Evolutionary conservation across 2,888 invertebrate genomes (phyloP).

Genomic region (Notodonta ziczac): DNA sequence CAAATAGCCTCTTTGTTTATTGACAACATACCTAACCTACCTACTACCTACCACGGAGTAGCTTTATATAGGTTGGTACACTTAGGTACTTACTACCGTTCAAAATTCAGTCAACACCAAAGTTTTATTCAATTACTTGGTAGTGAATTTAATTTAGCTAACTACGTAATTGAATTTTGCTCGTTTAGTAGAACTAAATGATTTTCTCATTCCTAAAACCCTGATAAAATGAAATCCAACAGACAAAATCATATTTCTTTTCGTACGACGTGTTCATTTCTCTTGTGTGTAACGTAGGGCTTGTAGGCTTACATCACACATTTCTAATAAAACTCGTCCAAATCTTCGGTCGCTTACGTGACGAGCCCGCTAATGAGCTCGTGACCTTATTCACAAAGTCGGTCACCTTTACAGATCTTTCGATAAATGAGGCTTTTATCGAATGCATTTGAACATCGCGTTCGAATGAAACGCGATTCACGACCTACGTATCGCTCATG

Average conservation of each 20-base stretch:
- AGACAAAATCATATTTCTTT: not conserved
- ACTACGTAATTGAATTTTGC: not conserved
- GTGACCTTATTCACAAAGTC: conserved; percentile 34
- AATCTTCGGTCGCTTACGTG: conserved; percentile 46
- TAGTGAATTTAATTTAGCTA: no score
- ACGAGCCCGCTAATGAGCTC: conserved; percentile 38
- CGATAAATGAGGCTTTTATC: not conserved
- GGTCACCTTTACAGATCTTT: conserved; percentile 22
- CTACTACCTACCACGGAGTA: no score
- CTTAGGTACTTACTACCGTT: no score
- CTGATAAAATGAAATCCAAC: not conserved
- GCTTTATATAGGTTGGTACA: no score
- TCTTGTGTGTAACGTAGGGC: not conserved
- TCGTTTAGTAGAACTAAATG: not conserved
- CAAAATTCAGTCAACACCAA: no score
- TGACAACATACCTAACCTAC: no score
- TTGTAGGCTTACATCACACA: not conserved
- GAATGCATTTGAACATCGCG: not conserved
- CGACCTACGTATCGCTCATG: not conserved
- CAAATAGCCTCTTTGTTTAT: no score
- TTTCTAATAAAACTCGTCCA: conserved; percentile 41
- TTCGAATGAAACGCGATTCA: not conserved
- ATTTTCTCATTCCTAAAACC: not conserved
- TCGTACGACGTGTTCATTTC: not conserved
- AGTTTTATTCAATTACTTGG: not conserved